Evolutionary conservation across 1,140 invertebrate species (phyloP).

Genomic region (Drosophila sproati): DNA sequence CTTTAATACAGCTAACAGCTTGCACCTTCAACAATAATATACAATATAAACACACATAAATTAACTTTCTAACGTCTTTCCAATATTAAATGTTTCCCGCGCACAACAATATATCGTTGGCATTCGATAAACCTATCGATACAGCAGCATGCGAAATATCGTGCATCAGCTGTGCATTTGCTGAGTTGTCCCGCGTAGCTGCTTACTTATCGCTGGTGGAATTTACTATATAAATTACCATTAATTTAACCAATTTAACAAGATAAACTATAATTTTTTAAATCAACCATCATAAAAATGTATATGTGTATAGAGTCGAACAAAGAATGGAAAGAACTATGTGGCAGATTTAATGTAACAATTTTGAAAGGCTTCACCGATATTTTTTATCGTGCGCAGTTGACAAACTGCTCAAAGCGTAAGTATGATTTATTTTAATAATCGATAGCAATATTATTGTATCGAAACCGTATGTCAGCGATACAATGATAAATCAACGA

Average conservation of each 20-base stretch:
- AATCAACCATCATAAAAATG: too few species aligned
- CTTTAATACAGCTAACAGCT: not conserved
- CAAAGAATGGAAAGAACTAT: too few species aligned
- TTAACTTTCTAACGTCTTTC: not conserved
- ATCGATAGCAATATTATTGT: conserved; percentile 19
- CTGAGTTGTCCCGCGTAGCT: conserved; percentile 10
- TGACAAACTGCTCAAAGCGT: not conserved
- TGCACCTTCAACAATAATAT: not conserved
- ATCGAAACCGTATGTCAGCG: conserved; percentile 6
- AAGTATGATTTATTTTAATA: not conserved
- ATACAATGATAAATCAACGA: conserved; percentile 14
- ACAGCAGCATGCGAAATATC: not conserved
- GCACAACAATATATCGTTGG: too few species aligned
- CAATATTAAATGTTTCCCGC: too few species aligned
- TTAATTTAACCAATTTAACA: too few species aligned
- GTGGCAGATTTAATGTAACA: too few species aligned
- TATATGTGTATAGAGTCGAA: not conserved
- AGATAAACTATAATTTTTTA: too few species aligned
- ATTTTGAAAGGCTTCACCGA: too few species aligned
- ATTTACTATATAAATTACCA: not conserved
- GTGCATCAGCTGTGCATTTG: conserved; percentile 12
- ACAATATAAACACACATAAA: not conserved
- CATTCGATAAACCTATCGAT: not conserved
- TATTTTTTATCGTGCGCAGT: not conserved
- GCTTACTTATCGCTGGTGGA: not conserved